These are phyloP conservation scores for Chlorops oryzae DNA, from an alignment of 1,140 invertebrate genomes.

Conservation along the genomic window DNA sequence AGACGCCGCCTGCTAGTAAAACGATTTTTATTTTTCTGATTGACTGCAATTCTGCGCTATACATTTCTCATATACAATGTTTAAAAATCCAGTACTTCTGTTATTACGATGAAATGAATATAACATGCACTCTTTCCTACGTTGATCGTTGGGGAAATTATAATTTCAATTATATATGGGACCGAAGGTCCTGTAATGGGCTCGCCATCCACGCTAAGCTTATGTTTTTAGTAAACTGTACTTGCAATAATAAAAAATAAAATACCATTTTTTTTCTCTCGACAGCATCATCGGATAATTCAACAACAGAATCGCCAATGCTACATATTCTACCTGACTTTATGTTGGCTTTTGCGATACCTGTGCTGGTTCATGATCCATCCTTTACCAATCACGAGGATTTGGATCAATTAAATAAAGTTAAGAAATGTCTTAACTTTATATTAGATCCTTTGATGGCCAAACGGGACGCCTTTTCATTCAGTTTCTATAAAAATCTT, in stretches of 20 bases:
- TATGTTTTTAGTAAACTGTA: no score
- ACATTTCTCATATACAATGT: no score
- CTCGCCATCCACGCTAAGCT: no score
- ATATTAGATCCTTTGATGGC: conserved; percentile 87
- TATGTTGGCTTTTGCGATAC: conserved; percentile 90
- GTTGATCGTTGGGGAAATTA: background rate
- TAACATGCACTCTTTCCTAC: no score
- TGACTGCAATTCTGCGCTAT: no score
- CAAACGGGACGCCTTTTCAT: conserved; percentile 90
- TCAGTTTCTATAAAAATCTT: conserved; percentile 91
- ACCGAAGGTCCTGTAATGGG: no score
- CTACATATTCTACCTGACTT: conserved; percentile 92
- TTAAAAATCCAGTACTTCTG: no score
- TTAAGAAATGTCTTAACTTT: conserved; percentile 86
- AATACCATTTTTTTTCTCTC: no score
- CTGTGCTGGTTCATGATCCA: conserved; percentile 87
- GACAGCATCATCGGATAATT: conserved; percentile 29
- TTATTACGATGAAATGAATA: no score
- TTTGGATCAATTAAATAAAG: conserved; percentile 64
- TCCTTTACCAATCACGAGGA: conserved; percentile 71
- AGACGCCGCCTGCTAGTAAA: no score
- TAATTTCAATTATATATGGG: no score
- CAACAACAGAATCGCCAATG: conserved; percentile 58
- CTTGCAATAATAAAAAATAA: conserved; percentile 24
- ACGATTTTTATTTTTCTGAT: no score